These are phyloP conservation scores for Zapornia atra DNA, from an alignment of 2,113 vertebrate genomes.

Conservation along the genomic window DNA sequence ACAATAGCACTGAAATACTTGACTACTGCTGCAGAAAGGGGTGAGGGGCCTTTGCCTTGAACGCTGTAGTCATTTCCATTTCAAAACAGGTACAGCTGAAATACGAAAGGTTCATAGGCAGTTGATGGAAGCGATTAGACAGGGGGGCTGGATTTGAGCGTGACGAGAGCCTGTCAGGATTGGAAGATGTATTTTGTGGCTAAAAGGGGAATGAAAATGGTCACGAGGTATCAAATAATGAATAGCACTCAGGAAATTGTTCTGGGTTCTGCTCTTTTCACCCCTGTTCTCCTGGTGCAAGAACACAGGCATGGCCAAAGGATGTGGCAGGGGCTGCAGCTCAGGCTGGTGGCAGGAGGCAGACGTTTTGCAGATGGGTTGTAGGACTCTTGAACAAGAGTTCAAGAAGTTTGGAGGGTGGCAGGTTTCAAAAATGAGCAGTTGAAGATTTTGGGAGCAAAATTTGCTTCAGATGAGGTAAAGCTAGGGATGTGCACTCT, in stretches of 20 bases:
- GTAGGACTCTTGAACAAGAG: not conserved
- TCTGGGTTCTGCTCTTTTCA: fast-evolving
- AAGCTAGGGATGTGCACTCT: not conserved
- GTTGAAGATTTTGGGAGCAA: not conserved
- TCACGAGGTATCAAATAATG: not conserved
- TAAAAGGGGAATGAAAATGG: not conserved
- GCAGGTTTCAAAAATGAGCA: not conserved
- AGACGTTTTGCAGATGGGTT: not conserved
- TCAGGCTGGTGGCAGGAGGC: not conserved
- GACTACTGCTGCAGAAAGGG: not conserved
- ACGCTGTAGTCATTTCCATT: not conserved
- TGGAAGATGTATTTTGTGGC: not conserved
- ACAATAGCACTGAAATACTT: not conserved
- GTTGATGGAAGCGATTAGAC: conserved; percentile 26
- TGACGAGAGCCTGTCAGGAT: not conserved
- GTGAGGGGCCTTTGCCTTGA: not conserved
- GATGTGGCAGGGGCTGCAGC: fast-evolving
- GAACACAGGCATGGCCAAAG: not conserved
- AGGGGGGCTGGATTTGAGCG: not conserved
- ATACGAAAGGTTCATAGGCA: not conserved
- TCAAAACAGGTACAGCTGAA: not conserved
- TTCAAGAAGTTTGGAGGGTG: too few relatives aligned
- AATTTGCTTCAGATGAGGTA: not conserved
- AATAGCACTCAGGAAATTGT: not conserved
- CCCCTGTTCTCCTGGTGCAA: not conserved